Evolutionary conservation across 2,113 vertebrate genomes (phyloP).

Genomic region (Ammodramus savannarum): DNA sequence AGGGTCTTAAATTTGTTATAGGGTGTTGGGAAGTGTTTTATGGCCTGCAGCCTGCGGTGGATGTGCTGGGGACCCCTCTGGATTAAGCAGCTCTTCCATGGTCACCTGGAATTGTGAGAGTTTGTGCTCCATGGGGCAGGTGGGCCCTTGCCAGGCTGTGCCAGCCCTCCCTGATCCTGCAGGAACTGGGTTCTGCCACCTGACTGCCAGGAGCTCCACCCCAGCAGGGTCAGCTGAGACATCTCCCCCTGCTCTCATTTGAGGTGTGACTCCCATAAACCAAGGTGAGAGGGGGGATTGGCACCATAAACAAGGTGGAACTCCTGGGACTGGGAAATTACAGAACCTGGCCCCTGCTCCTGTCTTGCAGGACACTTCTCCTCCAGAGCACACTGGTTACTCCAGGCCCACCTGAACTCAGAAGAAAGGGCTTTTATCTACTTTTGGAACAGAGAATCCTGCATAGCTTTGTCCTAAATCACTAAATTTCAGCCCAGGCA

Average conservation of each 20-base stretch:
- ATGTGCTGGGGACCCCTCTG: constrained; percentile 40
- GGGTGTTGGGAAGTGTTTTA: constrained; percentile 68
- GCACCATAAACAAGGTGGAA: not conserved
- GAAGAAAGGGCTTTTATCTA: not conserved
- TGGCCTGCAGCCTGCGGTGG: constrained; percentile 6
- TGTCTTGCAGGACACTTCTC: not conserved
- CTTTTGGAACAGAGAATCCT: not conserved
- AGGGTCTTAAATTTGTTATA: constrained; percentile 66
- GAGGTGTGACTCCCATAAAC: not conserved
- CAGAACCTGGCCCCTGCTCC: not conserved
- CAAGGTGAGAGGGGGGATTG: not conserved
- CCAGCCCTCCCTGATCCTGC: not conserved
- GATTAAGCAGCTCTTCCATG: not conserved
- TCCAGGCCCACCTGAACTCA: not conserved
- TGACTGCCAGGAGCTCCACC: not conserved
- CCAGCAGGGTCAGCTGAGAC: not conserved
- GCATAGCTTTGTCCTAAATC: rapidly evolving
- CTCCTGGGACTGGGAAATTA: not conserved
- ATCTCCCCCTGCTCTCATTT: not conserved
- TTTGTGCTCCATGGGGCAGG: not conserved
- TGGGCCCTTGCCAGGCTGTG: not conserved
- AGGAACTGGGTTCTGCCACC: not conserved
- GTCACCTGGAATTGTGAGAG: constrained; percentile 32
- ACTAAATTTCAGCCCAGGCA: not conserved
- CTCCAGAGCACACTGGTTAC: rapidly evolving